Conservation (phyloP, 2,888 invertebrate species). For the Abrostola tripartita region DNA sequence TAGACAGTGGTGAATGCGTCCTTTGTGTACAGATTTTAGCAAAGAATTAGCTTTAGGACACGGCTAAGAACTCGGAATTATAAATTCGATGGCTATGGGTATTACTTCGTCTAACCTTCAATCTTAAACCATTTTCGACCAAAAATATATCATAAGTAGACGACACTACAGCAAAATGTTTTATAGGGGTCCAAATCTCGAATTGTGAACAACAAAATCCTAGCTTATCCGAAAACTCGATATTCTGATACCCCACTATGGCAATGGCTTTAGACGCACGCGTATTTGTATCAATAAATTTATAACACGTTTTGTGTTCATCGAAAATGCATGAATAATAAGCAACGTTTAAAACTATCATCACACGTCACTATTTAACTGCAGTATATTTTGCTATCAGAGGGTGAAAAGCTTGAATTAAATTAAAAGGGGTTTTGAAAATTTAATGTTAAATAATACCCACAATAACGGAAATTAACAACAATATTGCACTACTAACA, state of each 20-base stretch:
- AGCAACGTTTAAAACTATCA: constrained; percentile 20
- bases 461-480: too few species aligned
- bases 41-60: too few species aligned
- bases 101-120: background rate
- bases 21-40: too few species aligned
- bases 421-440: background rate
- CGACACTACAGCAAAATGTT: constrained; percentile 25
- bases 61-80: too few species aligned
- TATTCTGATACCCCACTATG: constrained; percentile 19
- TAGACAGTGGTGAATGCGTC: too few species aligned
- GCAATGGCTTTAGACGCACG: constrained; percentile 9
- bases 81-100: background rate
- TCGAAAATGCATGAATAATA: constrained; percentile 37
- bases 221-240: constrained; percentile 18
- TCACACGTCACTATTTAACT: constrained; percentile 14
- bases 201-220: constrained; percentile 38
- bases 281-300: constrained; percentile 22
- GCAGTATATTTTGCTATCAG: constrained; percentile 5
- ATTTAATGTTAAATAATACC: too few species aligned
- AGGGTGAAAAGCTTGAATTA: background rate
- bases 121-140: constrained; percentile 2
- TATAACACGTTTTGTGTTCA: constrained; percentile 19
- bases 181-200: constrained; percentile 18
- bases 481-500: too few species aligned
- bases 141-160: constrained; percentile 1